A percentile compares a stretch with the other conserved stretches of the same genome.
phyloP scores from a whole-genome alignment of 1,140 invertebrate genomes.

The Gonatopus flavifemur region DNA sequence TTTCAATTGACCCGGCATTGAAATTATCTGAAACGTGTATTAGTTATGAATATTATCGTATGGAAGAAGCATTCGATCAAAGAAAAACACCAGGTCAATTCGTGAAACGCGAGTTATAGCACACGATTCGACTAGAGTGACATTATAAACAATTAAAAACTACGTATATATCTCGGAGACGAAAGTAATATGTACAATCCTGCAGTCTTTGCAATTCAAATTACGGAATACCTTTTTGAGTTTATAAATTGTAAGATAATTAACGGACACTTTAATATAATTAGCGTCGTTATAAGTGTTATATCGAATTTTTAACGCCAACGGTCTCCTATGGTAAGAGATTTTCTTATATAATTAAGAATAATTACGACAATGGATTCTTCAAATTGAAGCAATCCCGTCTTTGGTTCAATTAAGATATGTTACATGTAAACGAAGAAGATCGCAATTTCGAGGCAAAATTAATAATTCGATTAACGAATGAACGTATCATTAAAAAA shows the following conservation, averaged over 20 bases:
- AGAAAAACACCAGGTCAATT: neutral
- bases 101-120: slow-evolving; percentile 11
- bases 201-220: slow-evolving; percentile 31
- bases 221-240: slow-evolving; percentile 9
- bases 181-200: slow-evolving; percentile 28
- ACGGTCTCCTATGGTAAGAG: slow-evolving; percentile 27
- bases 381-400: neutral
- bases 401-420: slow-evolving; percentile 2
- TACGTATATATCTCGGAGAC: slow-evolving; percentile 15
- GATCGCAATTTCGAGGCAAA: neutral
- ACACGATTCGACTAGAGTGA: slow-evolving; percentile 28
- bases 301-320: no score
- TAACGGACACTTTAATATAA: slow-evolving; percentile 17
- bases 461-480: no score
- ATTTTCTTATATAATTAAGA: no score
- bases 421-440: neutral
- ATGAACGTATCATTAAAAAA: no score
- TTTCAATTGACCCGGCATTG: no score
- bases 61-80: slow-evolving; percentile 1
- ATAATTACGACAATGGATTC: slow-evolving; percentile 8
- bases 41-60: neutral
- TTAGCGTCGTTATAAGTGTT: no score
- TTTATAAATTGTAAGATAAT: no score
- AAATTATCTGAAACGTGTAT: neutral
- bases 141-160: slow-evolving; percentile 24